Evolutionary conservation across 2,888 invertebrate species (phyloP).

Genomic region (Calephelis perditalis): DNA sequence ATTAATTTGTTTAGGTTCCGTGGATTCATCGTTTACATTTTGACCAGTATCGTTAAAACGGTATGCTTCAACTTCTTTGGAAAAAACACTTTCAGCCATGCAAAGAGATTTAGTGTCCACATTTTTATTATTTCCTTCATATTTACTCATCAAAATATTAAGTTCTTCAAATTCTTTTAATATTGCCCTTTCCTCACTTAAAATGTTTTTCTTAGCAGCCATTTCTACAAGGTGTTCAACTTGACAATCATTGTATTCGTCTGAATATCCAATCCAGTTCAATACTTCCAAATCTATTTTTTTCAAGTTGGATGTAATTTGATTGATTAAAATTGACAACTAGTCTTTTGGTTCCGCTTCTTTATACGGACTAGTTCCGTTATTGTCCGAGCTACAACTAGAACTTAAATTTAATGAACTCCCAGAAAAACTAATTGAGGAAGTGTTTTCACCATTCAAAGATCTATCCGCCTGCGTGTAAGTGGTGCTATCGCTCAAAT

Average conservation of each 20-base stretch:
- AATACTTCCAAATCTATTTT: conserved; percentile 43
- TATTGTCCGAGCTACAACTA: background rate
- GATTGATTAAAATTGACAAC: conserved; percentile 29
- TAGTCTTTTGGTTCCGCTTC: background rate
- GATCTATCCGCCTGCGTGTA: background rate
- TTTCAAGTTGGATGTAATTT: conserved; percentile 36
- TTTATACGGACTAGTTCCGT: background rate
- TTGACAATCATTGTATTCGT: conserved; percentile 39
- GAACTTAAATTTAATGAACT: conserved; percentile 15
- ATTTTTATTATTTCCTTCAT: background rate
- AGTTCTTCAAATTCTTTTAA: background rate
- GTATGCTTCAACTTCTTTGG: background rate
- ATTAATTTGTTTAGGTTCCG: background rate
- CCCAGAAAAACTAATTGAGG: background rate
- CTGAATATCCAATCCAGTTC: conserved; percentile 39
- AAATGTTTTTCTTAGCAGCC: background rate
- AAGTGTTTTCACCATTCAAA: background rate
- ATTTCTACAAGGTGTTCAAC: background rate
- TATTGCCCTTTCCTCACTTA: conserved; percentile 1
- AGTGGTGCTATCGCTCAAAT: conserved; percentile 8
- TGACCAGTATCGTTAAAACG: conserved; percentile 1
- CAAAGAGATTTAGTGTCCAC: background rate
- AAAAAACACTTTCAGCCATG: background rate
- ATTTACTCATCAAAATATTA: background rate
- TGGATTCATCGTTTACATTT: background rate